Evolutionary conservation across 2,888 invertebrate genomes (phyloP).

Genomic region (Clistopyga incitator): DNA sequence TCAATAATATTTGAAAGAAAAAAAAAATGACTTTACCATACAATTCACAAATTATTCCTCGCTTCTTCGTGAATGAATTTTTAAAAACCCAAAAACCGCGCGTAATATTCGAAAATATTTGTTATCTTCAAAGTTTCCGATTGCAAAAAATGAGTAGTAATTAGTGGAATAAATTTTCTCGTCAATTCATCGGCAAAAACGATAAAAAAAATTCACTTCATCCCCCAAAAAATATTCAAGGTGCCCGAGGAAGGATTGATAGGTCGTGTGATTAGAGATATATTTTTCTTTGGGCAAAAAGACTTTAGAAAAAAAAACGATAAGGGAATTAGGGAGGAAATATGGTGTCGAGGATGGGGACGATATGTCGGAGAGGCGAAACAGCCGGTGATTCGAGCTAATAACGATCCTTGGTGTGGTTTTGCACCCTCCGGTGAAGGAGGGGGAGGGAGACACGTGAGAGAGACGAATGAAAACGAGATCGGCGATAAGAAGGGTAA

Average conservation of each 20-base stretch:
- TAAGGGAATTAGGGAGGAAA: slow-evolving; percentile 1
- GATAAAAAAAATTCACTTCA: too few species aligned
- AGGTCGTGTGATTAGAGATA: background rate
- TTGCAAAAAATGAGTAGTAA: too few species aligned
- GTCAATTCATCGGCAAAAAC: too few species aligned
- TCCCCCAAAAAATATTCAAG: background rate
- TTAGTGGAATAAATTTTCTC: too few species aligned
- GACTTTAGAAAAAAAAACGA: background rate
- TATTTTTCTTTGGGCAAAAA: background rate
- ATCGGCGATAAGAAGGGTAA: slow-evolving; percentile 27
- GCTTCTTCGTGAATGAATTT: too few species aligned
- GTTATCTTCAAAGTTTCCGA: too few species aligned
- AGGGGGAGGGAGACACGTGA: slow-evolving; percentile 22
- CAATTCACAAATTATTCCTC: too few species aligned
- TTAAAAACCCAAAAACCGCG: too few species aligned
- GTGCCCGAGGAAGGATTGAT: background rate
- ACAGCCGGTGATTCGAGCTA: slow-evolving; percentile 8
- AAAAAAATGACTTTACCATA: too few species aligned
- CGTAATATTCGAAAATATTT: too few species aligned
- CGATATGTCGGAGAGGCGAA: slow-evolving; percentile 10
- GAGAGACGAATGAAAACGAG: slow-evolving; percentile 33
- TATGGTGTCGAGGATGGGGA: background rate
- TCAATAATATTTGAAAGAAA: too few species aligned
- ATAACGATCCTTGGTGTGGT: slow-evolving; percentile 28
- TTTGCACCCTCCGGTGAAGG: slow-evolving; percentile 19